Percentiles rank a stretch among this genome's conserved stretches.
phyloP scores from a whole-genome alignment of 2,113 vertebrate species.

The Anolis carolinensis region DNA sequence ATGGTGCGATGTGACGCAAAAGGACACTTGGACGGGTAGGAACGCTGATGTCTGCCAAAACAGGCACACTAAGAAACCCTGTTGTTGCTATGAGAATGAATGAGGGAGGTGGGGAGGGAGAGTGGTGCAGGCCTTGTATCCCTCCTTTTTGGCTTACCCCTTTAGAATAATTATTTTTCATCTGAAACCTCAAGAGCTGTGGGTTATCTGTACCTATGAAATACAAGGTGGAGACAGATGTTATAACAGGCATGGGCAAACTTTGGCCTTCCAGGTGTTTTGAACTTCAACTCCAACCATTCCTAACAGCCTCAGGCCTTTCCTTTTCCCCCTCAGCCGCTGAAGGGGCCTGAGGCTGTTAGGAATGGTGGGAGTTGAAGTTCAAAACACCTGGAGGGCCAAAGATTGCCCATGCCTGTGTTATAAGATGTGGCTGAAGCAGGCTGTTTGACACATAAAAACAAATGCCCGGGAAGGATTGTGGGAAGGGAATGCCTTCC shows the following conservation, averaged over 20 bases:
- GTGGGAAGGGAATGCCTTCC: background rate
- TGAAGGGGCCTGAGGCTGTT: too few relatives aligned
- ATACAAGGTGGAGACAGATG: too few relatives aligned
- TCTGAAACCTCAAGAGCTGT: background rate
- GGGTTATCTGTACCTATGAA: background rate
- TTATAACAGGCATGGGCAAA: too few relatives aligned
- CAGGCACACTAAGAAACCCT: constrained; percentile 72
- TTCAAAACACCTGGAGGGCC: too few relatives aligned
- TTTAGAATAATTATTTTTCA: constrained; percentile 47
- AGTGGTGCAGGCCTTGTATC: constrained; percentile 70
- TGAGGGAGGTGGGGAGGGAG: constrained; percentile 59
- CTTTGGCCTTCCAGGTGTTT: too few relatives aligned
- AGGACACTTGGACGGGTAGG: constrained; percentile 83
- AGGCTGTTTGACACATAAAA: background rate
- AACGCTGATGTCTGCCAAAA: constrained; percentile 77
- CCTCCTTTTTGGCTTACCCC: background rate
- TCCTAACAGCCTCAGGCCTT: too few relatives aligned
- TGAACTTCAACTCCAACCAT: too few relatives aligned
- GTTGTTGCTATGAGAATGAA: constrained; percentile 64
- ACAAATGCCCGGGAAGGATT: background rate
- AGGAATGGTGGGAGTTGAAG: too few relatives aligned
- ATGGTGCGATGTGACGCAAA: constrained; percentile 96
- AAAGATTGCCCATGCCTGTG: too few relatives aligned
- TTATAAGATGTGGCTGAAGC: background rate
- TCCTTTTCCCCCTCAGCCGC: too few relatives aligned